Evolutionary conservation across 2,113 vertebrate species (phyloP).

Genomic region (Myiopsitta monachus): DNA sequence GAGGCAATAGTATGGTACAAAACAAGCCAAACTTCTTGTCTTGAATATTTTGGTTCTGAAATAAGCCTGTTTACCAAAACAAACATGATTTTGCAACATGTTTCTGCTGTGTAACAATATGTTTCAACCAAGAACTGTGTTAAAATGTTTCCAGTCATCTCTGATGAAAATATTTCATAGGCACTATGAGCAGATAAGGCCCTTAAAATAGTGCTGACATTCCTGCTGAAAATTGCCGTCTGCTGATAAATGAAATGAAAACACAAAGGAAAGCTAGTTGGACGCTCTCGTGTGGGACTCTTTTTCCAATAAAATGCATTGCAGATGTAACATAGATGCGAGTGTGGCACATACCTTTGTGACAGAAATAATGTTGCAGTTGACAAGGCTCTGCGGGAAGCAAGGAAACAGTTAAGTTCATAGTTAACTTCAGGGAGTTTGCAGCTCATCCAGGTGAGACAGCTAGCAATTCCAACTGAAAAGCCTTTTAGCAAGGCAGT

Average conservation of each 20-base stretch:
- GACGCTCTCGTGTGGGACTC: not conserved
- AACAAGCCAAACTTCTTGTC: not conserved
- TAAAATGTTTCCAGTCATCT: not conserved
- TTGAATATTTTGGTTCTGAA: not conserved
- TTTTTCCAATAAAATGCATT: not conserved
- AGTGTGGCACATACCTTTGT: slow-evolving; percentile 75
- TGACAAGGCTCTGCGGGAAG: slow-evolving; percentile 76
- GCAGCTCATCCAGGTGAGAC: not conserved
- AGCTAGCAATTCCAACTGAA: not conserved
- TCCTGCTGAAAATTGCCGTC: not conserved
- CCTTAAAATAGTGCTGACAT: not conserved
- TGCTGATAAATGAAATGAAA: not conserved
- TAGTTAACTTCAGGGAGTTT: not conserved
- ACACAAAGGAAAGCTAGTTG: not conserved
- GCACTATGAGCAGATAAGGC: not conserved
- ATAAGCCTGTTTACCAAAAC: not conserved
- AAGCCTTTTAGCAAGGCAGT: not conserved
- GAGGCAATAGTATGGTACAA: not conserved
- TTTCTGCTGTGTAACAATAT: not conserved
- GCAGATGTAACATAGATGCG: not conserved
- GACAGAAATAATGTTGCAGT: slow-evolving; percentile 84
- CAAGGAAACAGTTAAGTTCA: not conserved
- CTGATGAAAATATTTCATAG: not conserved
- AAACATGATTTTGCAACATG: not conserved
- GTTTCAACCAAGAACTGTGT: not conserved